Base-by-base conservation (phyloP, 2,113 vertebrate species). In the Nematolebias whitei region DNA sequence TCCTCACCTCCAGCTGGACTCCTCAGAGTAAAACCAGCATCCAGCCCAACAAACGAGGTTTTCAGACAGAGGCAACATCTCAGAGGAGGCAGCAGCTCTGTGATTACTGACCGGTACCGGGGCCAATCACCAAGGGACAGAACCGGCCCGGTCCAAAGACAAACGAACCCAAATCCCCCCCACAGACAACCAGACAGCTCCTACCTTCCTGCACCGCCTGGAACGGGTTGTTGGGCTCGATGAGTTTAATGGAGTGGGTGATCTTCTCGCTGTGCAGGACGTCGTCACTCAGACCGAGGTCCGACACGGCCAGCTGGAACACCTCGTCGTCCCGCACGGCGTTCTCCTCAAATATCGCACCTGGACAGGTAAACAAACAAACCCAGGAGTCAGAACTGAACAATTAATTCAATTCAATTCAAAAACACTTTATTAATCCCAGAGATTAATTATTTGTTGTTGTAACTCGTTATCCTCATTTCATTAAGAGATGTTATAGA, bases 291-390 rank as follows among this genome's bases (percentile, higher is more conserved):
- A 98, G 95, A 68, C 96, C 97, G 82, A 99, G 94, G 90, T 99
- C 96, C 0, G 97, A 98, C 74, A 99, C 94, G 11, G 97, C 97
- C 86, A 98, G 90, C 89, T 98, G 97, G 90, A 99, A 99, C 82
- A 99, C 94, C 83, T 98, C 95, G 67, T 98, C 96, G 81, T 98
- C 96, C 90, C 95, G 94, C 79, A 92, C 93, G 0, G 96, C 95
- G 85, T 94, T 98, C 91, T 96, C 96, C 89, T 99, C 97, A n/a
- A 99, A 99, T 85, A 99, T 98, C 68, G 96, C 97, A 85, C 97
- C 97, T 98, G 89, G 53, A 61, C 52, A 68, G 61, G 78, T 40
- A 2, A 14, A 51, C 9, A 12, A 0, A 55, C 20, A 20, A 35
- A 35, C 22, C 4, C 26, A 49, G 24, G 14, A 15, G 12, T 18